Evolutionary conservation across 2,113 vertebrate species (phyloP), one percentile per base, ranked within the genome.

Genomic region (Perca schrenkii): DNA sequence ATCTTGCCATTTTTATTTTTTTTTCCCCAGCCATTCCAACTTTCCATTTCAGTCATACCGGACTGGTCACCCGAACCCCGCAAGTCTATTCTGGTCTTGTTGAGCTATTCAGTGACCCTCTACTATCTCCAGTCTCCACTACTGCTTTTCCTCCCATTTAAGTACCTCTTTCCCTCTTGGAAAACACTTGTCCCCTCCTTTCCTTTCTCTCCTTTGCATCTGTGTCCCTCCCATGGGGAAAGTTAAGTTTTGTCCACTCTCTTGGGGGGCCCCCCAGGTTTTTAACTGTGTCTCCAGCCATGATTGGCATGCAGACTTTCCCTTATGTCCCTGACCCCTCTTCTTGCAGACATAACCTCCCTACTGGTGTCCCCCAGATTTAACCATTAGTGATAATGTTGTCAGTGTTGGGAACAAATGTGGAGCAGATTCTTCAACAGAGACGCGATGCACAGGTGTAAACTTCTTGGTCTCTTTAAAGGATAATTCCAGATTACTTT

Each of bases 21-120:
- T 85, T 85, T 87, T 79, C 58, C 31, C 56, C 17, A 57, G 14
- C 54, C 74, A 89, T 91, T 89, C 81, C 87, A 90, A 92, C 93
- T 95, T 90, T 93, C 90, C 93, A 90, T 95, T 95, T 95, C 65
- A 71, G 89, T 89, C 91, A 58, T 56, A 43, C 72, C 0, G 4
- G 68, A 73, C 63, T 68, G 75, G 92, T 91, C 91, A 92, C 80
- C 83, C 63, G 66, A 93, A 43, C 80, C 52, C 14, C 65, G 53
- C 16, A 6, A 47, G 56, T 92, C 94, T 96, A 94, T 96, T 95
- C 92, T 88, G 89, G 85, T 87, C 91, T 21, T 21, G 31, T 63
- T 2, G 90, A 82, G 83, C 85, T 91, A 90, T 95, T 94, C 92
- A 92, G 79, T 85, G 80, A 77, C 74, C 77, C 86, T 68, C 63